Evolutionary conservation across 30 jellyfish, hydroid and myxozoan genomes (phyloP).

Genomic region (Aurelia aurita complex sp. Pacific): DNA sequence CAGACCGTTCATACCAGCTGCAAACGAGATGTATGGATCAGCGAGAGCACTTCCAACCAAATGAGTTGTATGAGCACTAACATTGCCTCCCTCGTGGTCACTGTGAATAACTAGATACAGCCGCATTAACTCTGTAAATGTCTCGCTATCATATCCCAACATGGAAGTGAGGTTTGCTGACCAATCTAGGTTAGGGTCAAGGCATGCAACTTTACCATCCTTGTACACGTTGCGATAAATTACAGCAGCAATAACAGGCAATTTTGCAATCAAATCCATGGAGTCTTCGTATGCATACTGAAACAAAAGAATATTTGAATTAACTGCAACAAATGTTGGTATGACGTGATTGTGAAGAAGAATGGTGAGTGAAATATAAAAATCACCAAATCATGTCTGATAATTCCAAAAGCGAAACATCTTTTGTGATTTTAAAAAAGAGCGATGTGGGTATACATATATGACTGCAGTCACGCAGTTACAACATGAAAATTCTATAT

Average conservation of each 20-base stretch:
- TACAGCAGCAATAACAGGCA: conserved; percentile 94
- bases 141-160: conserved; percentile 77
- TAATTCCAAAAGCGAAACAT: too few species aligned
- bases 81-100: conserved; percentile 99
- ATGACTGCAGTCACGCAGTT: too few species aligned
- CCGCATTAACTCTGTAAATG: conserved; percentile 88
- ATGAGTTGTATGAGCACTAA: conserved; percentile 98
- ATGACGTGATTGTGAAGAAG: too few species aligned
- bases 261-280: conserved; percentile 92
- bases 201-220: conserved; percentile 95
- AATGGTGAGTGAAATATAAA: too few species aligned
- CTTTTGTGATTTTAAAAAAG: too few species aligned
- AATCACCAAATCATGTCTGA: too few species aligned
- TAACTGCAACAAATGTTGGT: not conserved
- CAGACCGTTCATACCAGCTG: conserved; percentile 98
- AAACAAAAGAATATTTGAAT: not conserved
- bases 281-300: conserved; percentile 95
- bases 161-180: conserved; percentile 84
- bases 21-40: conserved; percentile 92
- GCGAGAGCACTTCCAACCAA: conserved; percentile 97
- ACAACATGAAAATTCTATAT: too few species aligned
- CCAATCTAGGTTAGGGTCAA: conserved; percentile 85
- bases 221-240: conserved; percentile 88
- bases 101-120: conserved; percentile 93
- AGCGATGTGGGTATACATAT: too few species aligned